These are phyloP conservation scores for Sardinella longiceps DNA, from an alignment of 2,797 vertebrate genomes.

Conservation along the genomic window DNA sequence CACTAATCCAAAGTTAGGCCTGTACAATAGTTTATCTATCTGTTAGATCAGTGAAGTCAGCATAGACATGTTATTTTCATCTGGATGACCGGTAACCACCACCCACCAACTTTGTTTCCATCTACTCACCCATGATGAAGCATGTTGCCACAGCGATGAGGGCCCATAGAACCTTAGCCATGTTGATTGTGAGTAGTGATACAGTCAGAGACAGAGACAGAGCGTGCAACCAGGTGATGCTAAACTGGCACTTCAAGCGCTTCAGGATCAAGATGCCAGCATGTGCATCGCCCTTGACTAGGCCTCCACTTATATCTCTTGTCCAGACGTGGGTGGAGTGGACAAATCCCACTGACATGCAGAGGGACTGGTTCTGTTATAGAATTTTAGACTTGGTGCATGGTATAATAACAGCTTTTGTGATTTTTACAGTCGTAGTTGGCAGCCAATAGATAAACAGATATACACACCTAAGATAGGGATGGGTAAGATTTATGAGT, in stretches of 20 bases:
- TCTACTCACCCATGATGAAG: constrained; percentile 36
- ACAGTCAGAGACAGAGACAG: background rate
- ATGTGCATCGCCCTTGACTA: background rate
- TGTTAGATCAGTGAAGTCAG: background rate
- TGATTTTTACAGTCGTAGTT: too few relatives aligned
- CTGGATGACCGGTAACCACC: background rate
- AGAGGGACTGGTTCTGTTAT: too few relatives aligned
- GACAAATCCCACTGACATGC: background rate
- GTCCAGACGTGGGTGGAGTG: background rate
- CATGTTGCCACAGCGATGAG: background rate
- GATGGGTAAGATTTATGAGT: too few relatives aligned
- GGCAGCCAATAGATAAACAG: too few relatives aligned
- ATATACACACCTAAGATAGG: too few relatives aligned
- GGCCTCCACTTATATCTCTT: background rate
- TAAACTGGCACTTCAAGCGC: background rate
- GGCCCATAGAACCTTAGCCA: constrained; percentile 20
- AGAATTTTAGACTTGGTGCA: too few relatives aligned
- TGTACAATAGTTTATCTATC: background rate
- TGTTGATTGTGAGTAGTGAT: background rate
- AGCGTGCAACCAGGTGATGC: background rate
- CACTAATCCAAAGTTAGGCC: background rate
- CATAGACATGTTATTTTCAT: background rate
- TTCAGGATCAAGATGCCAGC: background rate
- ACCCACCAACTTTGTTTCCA: background rate
- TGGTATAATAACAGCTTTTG: background rate